These are phyloP conservation scores for Archips xylosteana DNA, from an alignment of 2,888 invertebrate species.

Conservation along the genomic window DNA sequence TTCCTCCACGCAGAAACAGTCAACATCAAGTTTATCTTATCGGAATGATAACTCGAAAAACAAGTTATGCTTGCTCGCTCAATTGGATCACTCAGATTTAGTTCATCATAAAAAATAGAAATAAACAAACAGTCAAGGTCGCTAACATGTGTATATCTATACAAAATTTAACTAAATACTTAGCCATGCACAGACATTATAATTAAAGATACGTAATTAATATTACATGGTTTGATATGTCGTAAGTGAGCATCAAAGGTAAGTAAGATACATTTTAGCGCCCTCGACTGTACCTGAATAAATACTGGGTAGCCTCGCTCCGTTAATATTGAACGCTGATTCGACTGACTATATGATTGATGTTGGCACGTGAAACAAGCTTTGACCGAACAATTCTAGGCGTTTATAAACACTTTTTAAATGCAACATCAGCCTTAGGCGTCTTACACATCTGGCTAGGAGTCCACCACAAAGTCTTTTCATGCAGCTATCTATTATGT, in stretches of 20 bases:
- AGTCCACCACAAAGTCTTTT: neutral
- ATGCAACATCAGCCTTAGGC: conserved; percentile 32
- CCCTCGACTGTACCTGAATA: neutral
- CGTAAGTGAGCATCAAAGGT: neutral
- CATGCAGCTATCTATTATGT: neutral
- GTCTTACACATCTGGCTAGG: neutral
- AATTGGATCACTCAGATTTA: neutral
- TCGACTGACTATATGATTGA: neutral
- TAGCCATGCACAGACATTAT: neutral
- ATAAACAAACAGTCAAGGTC: neutral
- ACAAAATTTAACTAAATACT: neutral
- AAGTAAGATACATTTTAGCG: neutral
- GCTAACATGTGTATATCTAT: neutral
- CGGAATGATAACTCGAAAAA: neutral
- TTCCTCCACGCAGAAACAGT: neutral
- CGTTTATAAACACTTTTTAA: conserved; percentile 15
- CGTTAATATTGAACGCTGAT: neutral
- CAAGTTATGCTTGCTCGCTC: neutral
- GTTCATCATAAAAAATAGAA: neutral
- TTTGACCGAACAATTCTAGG: neutral
- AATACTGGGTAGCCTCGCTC: neutral
- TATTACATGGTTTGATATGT: neutral
- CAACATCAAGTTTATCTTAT: conserved; percentile 1
- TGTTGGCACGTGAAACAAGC: neutral
- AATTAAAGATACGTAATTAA: neutral